Evolutionary conservation across 2,888 invertebrate genomes (phyloP).

Genomic region (Heliconius ethilla): DNA sequence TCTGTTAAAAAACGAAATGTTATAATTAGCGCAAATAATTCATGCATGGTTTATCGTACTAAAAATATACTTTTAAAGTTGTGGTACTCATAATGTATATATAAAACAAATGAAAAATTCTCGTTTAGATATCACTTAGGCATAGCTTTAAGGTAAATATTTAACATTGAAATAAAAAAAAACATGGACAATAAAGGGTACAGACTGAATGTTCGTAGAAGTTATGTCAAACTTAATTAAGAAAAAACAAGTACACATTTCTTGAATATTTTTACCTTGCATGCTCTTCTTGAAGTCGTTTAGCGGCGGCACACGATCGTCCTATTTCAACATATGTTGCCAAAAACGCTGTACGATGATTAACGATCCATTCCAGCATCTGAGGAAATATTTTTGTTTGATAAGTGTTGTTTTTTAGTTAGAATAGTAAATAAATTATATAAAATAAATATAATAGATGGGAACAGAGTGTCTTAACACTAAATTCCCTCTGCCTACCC

Average conservation of each 20-base stretch:
- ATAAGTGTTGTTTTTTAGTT: neutral
- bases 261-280: conserved; percentile 79
- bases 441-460: no score
- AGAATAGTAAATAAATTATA: no score
- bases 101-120: neutral
- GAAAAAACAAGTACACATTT: neutral
- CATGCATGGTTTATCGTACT: neutral
- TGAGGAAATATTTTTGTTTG: conserved; percentile 59
- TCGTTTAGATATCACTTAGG: neutral
- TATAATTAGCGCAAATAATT: neutral
- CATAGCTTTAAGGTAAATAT: neutral
- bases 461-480: no score
- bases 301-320: conserved; percentile 93
- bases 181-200: neutral
- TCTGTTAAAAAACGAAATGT: neutral
- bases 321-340: conserved; percentile 98
- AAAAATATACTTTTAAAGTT: neutral
- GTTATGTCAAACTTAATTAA: neutral
- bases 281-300: conserved; percentile 96
- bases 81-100: neutral
- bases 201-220: neutral
- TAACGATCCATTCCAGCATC: conserved; percentile 99
- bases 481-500: no score
- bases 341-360: conserved; percentile 96
- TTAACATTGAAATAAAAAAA: neutral